Evolutionary conservation across 2,888 invertebrate species (phyloP).

Genomic region (Harmothoe impar): DNA sequence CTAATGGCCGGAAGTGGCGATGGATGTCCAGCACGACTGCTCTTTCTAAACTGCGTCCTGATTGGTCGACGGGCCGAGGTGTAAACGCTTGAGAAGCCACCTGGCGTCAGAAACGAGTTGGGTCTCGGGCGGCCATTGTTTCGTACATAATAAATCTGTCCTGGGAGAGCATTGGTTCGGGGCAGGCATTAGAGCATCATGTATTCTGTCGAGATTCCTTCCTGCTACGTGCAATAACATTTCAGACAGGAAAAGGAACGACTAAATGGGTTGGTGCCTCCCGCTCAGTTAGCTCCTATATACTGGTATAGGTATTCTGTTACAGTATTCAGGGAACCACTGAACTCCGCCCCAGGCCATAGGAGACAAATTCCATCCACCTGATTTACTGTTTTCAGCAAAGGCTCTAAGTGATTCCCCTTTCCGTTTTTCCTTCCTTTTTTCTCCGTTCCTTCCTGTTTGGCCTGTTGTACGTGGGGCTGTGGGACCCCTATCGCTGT

Average conservation of each 20-base stretch:
- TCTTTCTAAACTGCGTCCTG: conserved; percentile 30
- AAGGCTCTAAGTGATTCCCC: not conserved
- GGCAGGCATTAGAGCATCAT: not conserved
- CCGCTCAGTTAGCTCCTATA: not conserved
- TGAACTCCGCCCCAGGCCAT: not conserved
- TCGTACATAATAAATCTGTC: conserved; percentile 28
- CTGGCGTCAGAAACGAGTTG: not conserved
- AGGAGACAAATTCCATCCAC: not conserved
- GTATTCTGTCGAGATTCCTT: conserved; percentile 31
- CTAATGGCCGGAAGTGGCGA: conserved; percentile 57
- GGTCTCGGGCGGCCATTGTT: conserved; percentile 32
- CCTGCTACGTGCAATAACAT: not conserved
- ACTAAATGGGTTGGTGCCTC: not conserved
- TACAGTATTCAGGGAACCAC: not conserved
- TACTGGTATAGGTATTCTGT: not conserved
- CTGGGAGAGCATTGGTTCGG: not conserved
- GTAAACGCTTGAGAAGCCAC: not conserved
- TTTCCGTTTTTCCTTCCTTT: not conserved
- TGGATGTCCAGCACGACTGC: conserved; percentile 38
- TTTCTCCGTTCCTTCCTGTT: not conserved
- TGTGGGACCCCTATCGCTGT: not conserved
- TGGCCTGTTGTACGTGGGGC: not conserved
- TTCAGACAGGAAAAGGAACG: not conserved
- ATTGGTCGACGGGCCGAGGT: not conserved
- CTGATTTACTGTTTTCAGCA: not conserved